Evolutionary conservation across 2,888 invertebrate species (phyloP).

Genomic region (Perdita meconis): DNA sequence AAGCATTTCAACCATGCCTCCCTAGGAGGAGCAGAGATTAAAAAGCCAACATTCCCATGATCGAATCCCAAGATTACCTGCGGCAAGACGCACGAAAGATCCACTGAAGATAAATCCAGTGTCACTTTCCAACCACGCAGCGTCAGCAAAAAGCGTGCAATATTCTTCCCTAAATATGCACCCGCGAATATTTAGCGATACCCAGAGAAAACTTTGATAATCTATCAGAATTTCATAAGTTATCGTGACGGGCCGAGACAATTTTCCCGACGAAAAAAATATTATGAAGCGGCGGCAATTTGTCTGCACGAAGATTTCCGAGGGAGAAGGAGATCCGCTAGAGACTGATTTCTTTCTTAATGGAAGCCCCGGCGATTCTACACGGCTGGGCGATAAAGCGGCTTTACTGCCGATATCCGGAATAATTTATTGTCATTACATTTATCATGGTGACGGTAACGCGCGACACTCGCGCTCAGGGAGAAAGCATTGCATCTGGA

Average conservation of each 20-base stretch:
- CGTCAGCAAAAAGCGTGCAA: background rate
- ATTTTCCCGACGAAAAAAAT: slow-evolving; percentile 1
- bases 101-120: too few species aligned
- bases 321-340: slow-evolving; percentile 33
- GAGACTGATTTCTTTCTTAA: slow-evolving; percentile 50
- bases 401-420: slow-evolving; percentile 61
- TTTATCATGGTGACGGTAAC: slow-evolving; percentile 58
- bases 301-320: slow-evolving; percentile 30
- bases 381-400: slow-evolving; percentile 54
- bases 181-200: background rate
- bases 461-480: slow-evolving; percentile 56
- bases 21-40: too few species aligned
- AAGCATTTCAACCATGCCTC: too few species aligned
- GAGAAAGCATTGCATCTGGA: slow-evolving; percentile 53
- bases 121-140: background rate
- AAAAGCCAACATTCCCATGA: too few species aligned
- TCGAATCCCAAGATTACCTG: too few species aligned
- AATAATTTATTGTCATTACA: slow-evolving; percentile 68
- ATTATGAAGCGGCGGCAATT: slow-evolving; percentile 16
- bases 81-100: too few species aligned
- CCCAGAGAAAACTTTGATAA: background rate
- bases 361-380: slow-evolving; percentile 45
- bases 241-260: background rate
- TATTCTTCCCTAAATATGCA: background rate
- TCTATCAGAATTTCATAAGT: background rate